phyloP scores from a whole-genome alignment of 2,113 vertebrate species.

The Ochotona princeps region DNA sequence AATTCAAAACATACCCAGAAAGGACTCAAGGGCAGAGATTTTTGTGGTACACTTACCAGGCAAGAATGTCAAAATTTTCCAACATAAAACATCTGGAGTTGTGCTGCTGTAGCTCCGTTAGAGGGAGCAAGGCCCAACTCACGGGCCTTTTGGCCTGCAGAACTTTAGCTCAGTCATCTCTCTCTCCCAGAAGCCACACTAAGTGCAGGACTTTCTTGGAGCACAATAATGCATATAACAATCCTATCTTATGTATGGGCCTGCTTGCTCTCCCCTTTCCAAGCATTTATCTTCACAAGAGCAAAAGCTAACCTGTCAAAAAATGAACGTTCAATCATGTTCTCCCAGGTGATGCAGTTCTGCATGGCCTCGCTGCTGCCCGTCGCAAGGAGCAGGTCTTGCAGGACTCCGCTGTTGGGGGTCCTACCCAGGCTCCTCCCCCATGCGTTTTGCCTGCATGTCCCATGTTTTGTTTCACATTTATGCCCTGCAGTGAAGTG shows the following conservation, averaged over 20 bases:
- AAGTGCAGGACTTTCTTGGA: background rate
- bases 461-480: too few relatives aligned
- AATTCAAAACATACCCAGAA: background rate
- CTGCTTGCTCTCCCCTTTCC: background rate
- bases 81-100: too few relatives aligned
- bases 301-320: background rate
- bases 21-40: background rate
- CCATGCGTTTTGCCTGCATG: too few relatives aligned
- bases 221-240: background rate
- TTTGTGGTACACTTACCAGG: background rate
- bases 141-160: background rate
- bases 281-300: background rate
- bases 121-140: fast-evolving
- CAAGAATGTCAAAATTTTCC: background rate
- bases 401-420: fast-evolving
- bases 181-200: background rate
- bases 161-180: background rate
- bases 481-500: too few relatives aligned
- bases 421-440: fast-evolving
- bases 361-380: background rate
- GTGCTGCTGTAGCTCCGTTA: background rate
- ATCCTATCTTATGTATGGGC: background rate
- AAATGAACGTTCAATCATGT: background rate
- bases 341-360: background rate
- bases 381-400: fast-evolving